These are phyloP conservation scores for Drosophila cardini DNA, from an alignment of 1,140 invertebrate genomes.

Conservation along the genomic window DNA sequence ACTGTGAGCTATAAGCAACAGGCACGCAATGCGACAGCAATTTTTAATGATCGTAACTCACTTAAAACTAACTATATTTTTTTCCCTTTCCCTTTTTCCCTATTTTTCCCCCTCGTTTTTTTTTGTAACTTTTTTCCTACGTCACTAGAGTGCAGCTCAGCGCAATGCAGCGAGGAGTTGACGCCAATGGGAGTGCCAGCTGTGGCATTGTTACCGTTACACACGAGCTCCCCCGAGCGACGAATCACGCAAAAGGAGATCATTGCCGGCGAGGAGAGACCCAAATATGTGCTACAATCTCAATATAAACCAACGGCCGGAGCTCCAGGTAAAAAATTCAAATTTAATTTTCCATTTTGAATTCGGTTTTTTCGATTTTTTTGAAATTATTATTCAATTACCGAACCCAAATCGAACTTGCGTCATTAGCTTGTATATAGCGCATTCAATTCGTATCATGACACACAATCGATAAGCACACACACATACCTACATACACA, in stretches of 20 bases:
- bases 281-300: constrained; percentile 81
- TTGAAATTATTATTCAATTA: not conserved
- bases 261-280: constrained; percentile 84
- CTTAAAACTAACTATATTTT: not conserved
- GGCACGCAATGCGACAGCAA: constrained; percentile 1
- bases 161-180: constrained; percentile 77
- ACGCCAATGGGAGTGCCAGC: constrained; percentile 75
- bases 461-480: constrained; percentile 24
- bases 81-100: not conserved
- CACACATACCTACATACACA: constrained; percentile 24
- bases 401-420: constrained; percentile 10
- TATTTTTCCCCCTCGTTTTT: not conserved
- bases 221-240: constrained; percentile 82
- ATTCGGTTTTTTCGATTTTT: not conserved
- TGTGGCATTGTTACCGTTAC: constrained; percentile 78
- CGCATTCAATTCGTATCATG: constrained; percentile 10
- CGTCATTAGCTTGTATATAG: constrained; percentile 34
- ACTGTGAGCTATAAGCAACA: not conserved
- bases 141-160: constrained; percentile 70
- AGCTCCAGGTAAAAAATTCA: constrained; percentile 29
- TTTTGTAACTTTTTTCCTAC: constrained; percentile 5
- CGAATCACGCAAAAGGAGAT: constrained; percentile 84
- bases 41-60: constrained; percentile 35
- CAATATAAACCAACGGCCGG: constrained; percentile 77
- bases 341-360: not conserved